Conservation (phyloP, 2,113 vertebrate genomes). For the Ranitomeya imitator region DNA sequence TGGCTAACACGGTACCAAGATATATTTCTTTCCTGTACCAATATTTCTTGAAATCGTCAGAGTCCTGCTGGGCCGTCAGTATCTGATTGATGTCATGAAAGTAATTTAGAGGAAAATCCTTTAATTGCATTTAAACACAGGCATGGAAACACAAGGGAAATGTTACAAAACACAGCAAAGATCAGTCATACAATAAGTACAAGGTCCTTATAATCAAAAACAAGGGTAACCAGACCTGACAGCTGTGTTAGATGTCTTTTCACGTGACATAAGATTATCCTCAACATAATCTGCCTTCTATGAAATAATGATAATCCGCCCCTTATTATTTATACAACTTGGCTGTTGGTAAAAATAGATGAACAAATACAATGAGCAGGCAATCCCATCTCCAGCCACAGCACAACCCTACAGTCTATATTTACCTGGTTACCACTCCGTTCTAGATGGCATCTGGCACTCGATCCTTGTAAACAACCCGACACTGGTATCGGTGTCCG, state of each 20-base stretch:
- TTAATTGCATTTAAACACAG: background rate
- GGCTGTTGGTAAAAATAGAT: conserved; percentile 30
- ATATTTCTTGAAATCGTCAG: too few relatives aligned
- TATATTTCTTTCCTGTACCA: too few relatives aligned
- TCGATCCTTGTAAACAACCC: background rate
- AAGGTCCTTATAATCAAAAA: background rate
- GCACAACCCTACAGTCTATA: conserved; percentile 8
- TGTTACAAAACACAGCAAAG: background rate
- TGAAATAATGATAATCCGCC: conserved; percentile 26
- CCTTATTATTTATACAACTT: conserved; percentile 30
- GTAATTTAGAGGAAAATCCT: too few relatives aligned
- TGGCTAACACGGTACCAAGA: too few relatives aligned
- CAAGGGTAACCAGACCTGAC: background rate
- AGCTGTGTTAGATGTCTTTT: conserved; percentile 9
- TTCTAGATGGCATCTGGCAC: background rate
- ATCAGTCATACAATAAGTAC: background rate
- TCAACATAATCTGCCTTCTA: conserved; percentile 1
- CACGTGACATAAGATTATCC: background rate
- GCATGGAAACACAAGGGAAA: background rate
- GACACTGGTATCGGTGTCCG: background rate
- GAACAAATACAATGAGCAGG: conserved; percentile 22
- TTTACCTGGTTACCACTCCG: conserved; percentile 30
- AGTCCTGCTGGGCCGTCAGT: too few relatives aligned
- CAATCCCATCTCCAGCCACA: conserved; percentile 16
- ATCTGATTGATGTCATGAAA: too few relatives aligned